A percentile compares a stretch with the other conserved stretches of the same genome.
Conservation (phyloP, 2,888 invertebrate species). For the Thecophora atra region DNA sequence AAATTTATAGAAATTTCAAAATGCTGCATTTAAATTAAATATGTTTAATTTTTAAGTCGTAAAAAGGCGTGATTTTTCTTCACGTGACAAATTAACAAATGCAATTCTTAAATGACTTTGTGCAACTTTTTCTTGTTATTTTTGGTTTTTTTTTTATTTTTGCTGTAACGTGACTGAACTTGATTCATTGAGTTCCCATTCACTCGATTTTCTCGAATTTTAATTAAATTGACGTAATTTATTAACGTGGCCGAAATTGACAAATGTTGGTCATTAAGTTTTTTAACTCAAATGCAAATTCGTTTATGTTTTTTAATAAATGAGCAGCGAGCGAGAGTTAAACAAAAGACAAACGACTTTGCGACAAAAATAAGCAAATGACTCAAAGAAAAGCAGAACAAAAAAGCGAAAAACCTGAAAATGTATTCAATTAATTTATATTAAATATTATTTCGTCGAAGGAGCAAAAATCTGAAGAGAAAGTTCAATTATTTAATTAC, state of each 20-base stretch:
- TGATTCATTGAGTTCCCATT: not conserved
- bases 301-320: not conserved
- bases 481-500: too few species aligned
- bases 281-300: slow-evolving; percentile 18
- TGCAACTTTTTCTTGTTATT: not conserved
- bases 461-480: too few species aligned
- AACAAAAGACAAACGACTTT: too few species aligned
- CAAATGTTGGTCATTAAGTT: not conserved
- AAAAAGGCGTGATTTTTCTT: not conserved
- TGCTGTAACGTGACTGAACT: not conserved
- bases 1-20: not conserved
- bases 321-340: too few species aligned
- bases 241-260: slow-evolving; percentile 20
- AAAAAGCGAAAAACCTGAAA: too few species aligned
- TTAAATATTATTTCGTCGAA: too few species aligned
- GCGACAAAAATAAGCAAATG: too few species aligned
- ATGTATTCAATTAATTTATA: too few species aligned
- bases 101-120: not conserved
- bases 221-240: slow-evolving; percentile 27
- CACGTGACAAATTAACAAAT: slow-evolving; percentile 6
- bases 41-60: not conserved
- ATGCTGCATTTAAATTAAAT: not conserved
- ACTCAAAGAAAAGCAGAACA: too few species aligned
- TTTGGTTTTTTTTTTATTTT: not conserved
- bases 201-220: slow-evolving; percentile 8